Base-by-base conservation (phyloP, 2,888 invertebrate species). In the Cephonodes hylas region DNA sequence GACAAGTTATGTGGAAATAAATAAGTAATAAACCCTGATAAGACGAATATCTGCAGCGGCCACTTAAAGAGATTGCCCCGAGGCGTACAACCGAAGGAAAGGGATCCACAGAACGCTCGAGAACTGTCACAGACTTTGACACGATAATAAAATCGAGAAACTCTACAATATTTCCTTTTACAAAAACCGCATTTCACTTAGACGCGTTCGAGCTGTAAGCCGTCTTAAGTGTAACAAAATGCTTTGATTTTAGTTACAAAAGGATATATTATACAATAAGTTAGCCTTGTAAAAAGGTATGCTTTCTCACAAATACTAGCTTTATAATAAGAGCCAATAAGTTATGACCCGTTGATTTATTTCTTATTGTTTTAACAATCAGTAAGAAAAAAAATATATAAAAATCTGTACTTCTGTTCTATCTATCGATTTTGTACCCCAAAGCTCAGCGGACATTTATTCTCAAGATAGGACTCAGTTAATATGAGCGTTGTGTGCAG, bases 51-150 rank as follows among this genome's bases (percentile, higher is more conserved):
- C 80, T 64, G 69, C 68, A 73, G 77, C 78, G 73, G 75, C 85
- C 90, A 90, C 89, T 89, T 89, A 88, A 85, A 85, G 84, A 88
- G 88, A 91, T 89, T 91, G 90, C 84, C 77, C 76, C 66, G 81
- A 79, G 79, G 81, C 83, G 79, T 79, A 75, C 72, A 25, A 10
- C 38, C 53, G 38, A 53, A 53, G 53, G 8, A 53, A 53, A 53
- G 18, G 3, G n/a, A 23, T 42, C 42, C 42, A 53, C 48, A 60
- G 53, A 60, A 60, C 48, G 8, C 42, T 42, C 60, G 23, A 53
- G 25, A 38, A 75, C 78, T 75, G 68, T 58, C 64, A 66, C 68
- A 64, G 64, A 67, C 62, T 62, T 63, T 13, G 27, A 48, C 15
- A 48, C 44, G 27, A 25, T 27, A 27, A 48, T 48, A 48, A 25